A percentile compares a stretch with the other conserved stretches of the same genome.
Evolutionary conservation across 2,888 invertebrate genomes (phyloP).

Genomic region (Limnephilus rhombicus): DNA sequence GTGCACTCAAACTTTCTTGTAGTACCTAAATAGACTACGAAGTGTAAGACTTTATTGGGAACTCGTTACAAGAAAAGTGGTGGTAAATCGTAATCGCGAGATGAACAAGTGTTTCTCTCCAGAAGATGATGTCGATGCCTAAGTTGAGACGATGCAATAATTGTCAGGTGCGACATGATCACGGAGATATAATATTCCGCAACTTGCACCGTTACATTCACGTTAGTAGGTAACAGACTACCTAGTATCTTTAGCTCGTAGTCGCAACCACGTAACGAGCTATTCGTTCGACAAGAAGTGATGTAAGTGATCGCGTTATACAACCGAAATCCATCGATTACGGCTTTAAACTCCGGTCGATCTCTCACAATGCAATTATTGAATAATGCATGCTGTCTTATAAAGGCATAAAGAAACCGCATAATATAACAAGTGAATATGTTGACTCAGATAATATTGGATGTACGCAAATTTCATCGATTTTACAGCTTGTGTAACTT

Average conservation of each 20-base stretch:
- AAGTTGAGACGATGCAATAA: conserved; percentile 42
- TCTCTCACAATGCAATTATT: conserved; percentile 27
- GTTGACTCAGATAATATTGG: conserved; percentile 27
- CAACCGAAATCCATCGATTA: conserved; percentile 32
- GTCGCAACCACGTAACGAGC: not conserved
- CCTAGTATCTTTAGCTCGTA: not conserved
- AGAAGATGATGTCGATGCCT: not conserved
- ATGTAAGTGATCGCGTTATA: conserved; percentile 40
- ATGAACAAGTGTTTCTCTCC: conserved; percentile 9
- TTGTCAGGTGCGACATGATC: conserved; percentile 50
- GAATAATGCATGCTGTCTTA: conserved; percentile 34
- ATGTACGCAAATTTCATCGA: conserved; percentile 25
- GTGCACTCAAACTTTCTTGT: not conserved
- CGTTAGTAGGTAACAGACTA: not conserved
- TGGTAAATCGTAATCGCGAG: not conserved
- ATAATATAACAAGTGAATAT: conserved; percentile 18
- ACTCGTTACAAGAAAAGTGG: not conserved
- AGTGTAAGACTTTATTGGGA: not conserved
- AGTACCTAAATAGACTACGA: not conserved
- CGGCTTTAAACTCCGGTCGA: not conserved
- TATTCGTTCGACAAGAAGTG: conserved; percentile 11
- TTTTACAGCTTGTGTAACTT: conserved; percentile 22
- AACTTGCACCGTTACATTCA: conserved; percentile 58
- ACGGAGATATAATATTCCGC: conserved; percentile 57
- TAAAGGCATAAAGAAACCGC: conserved; percentile 18